Evolutionary conservation across 2,113 vertebrate genomes (phyloP).

Genomic region (Gnathonemus echidnorhynchus): DNA sequence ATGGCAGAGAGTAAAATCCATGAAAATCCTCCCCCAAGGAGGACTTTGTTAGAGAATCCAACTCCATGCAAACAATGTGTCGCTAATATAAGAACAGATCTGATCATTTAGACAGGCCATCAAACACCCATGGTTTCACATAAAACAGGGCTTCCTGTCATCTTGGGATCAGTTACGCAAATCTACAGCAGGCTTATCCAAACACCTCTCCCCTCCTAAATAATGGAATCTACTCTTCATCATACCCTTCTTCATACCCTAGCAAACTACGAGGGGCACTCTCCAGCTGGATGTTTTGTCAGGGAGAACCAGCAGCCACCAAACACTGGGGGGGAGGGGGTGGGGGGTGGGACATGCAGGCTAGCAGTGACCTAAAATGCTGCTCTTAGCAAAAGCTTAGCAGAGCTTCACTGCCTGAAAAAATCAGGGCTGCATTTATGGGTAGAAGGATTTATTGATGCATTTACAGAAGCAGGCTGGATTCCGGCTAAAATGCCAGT

Average conservation of each 20-base stretch:
- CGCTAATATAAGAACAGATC: neutral
- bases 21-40: neutral
- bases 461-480: constrained; percentile 11
- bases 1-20: neutral
- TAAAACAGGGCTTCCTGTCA: neutral
- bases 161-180: neutral
- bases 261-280: neutral
- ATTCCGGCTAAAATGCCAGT: constrained; percentile 22
- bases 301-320: neutral
- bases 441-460: neutral
- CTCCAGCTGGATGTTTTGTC: neutral
- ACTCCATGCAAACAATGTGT: neutral
- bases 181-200: neutral
- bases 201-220: neutral
- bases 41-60: neutral
- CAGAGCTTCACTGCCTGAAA: neutral
- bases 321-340: neutral
- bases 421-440: neutral
- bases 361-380: neutral
- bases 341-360: neutral
- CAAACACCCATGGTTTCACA: neutral
- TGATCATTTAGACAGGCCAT: neutral
- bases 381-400: neutral
- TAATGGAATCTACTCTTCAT: neutral
- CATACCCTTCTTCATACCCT: neutral